Evolutionary conservation across 1,140 invertebrate species (phyloP).

Genomic region (Zaprionus davidi): DNA sequence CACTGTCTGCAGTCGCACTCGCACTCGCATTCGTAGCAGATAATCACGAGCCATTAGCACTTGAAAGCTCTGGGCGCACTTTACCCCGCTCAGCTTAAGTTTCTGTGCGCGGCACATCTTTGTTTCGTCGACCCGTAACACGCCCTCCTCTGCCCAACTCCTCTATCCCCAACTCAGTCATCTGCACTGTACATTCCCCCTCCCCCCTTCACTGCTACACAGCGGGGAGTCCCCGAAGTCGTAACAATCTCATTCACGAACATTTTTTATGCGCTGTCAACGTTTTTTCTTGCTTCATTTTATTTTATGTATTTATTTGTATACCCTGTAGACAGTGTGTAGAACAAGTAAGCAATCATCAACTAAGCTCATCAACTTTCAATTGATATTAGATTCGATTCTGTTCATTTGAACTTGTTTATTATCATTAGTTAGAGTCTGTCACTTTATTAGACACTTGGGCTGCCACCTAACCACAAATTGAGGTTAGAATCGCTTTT

Average conservation of each 20-base stretch:
- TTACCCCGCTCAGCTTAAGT: slow-evolving; percentile 23
- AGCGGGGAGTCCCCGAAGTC: slow-evolving; percentile 28
- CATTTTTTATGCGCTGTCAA: slow-evolving; percentile 35
- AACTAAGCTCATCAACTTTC: too few relatives aligned
- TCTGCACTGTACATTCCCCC: background rate
- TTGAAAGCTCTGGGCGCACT: slow-evolving; percentile 33
- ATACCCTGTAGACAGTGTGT: slow-evolving; percentile 14
- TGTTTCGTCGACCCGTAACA: background rate
- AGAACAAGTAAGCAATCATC: too few relatives aligned
- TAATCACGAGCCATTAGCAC: slow-evolving; percentile 45
- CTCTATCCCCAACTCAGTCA: background rate
- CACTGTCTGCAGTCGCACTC: slow-evolving; percentile 12
- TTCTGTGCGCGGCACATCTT: slow-evolving; percentile 6
- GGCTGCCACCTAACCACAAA: too few relatives aligned
- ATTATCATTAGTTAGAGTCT: too few relatives aligned
- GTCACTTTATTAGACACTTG: too few relatives aligned
- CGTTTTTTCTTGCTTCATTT: slow-evolving; percentile 26
- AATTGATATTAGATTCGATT: too few relatives aligned
- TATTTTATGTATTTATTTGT: slow-evolving; percentile 15
- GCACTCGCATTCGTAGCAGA: slow-evolving; percentile 23
- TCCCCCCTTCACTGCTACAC: background rate
- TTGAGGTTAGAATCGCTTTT: too few relatives aligned
- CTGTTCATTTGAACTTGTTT: too few relatives aligned
- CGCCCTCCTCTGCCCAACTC: too few relatives aligned
- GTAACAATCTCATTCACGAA: slow-evolving; percentile 35